These are phyloP conservation scores for Aviceda subcristata DNA, from an alignment of 2,113 vertebrate genomes.

Conservation along the genomic window DNA sequence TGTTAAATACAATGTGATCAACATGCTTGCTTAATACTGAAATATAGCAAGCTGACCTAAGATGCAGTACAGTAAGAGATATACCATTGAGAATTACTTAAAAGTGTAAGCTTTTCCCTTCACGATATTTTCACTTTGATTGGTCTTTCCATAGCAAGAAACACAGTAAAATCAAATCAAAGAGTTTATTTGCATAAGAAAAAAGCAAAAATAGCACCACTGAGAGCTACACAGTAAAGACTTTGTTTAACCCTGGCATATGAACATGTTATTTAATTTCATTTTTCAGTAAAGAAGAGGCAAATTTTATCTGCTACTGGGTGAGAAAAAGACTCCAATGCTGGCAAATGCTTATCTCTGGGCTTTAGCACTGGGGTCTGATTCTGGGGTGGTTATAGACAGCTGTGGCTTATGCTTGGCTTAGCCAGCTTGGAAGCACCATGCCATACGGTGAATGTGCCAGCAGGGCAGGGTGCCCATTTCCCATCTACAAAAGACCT, in stretches of 20 bases:
- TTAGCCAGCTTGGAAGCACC: background rate
- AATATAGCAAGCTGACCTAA: background rate
- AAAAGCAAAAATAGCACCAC: slow-evolving; percentile 38
- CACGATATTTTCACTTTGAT: background rate
- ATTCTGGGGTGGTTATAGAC: background rate
- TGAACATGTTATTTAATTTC: background rate
- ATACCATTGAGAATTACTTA: background rate
- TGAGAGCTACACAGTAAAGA: slow-evolving; percentile 5
- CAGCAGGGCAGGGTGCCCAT: background rate
- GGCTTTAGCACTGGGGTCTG: background rate
- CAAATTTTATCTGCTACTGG: background rate
- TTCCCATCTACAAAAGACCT: background rate
- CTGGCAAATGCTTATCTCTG: background rate
- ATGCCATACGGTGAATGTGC: background rate
- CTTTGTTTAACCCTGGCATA: background rate
- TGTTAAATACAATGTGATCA: background rate
- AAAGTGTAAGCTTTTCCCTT: background rate
- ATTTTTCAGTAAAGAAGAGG: background rate
- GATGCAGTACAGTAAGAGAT: background rate
- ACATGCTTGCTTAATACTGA: background rate
- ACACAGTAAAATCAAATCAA: slow-evolving; percentile 35
- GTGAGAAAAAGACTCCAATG: background rate
- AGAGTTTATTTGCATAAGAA: slow-evolving; percentile 47
- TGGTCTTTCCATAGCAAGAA: background rate
- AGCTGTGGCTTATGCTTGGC: background rate